These are phyloP conservation scores for Furnarius figulus DNA, from an alignment of 2,113 vertebrate species.

Conservation along the genomic window DNA sequence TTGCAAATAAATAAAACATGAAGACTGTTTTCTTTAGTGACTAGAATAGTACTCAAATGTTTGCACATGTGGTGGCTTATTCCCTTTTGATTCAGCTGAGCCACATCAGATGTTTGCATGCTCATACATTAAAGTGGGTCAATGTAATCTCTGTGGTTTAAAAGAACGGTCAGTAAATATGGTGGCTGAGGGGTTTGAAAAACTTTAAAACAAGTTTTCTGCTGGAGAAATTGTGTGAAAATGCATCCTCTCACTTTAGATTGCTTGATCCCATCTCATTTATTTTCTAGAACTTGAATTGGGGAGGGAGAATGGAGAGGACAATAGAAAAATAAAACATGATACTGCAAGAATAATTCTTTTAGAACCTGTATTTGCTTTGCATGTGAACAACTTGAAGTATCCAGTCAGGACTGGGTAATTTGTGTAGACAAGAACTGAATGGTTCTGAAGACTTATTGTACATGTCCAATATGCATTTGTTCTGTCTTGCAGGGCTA, in stretches of 20 bases:
- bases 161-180: neutral
- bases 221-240: neutral
- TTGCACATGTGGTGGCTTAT: neutral
- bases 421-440: neutral
- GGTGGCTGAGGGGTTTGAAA: neutral
- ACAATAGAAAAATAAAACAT: neutral
- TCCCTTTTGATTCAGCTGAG: neutral
- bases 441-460: neutral
- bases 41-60: neutral
- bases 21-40: neutral
- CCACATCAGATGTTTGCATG: neutral
- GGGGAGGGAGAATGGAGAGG: neutral
- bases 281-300: neutral
- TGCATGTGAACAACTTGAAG: neutral
- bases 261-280: neutral
- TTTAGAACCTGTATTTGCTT: neutral
- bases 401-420: neutral
- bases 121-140: neutral
- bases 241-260: neutral
- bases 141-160: neutral
- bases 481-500: conserved; percentile 76
- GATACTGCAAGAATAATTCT: neutral
- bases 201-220: neutral
- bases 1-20: neutral
- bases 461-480: neutral